Conservation (phyloP, 2,888 invertebrate species). For the Podabrus alpinus region DNA sequence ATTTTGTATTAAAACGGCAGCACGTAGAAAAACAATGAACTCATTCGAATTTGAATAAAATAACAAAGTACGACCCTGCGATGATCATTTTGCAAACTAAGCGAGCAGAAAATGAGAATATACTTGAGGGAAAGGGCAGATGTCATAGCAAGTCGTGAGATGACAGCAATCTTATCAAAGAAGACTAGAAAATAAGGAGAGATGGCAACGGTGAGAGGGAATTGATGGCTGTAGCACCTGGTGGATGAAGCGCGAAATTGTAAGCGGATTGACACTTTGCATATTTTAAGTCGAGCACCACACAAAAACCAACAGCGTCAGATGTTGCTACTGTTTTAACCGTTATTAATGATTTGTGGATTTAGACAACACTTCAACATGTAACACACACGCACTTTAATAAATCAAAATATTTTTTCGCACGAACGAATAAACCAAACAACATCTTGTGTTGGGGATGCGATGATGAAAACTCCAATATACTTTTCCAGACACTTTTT, state of each 20-base stretch:
- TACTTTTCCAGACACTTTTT: neutral
- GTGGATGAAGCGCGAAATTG: conserved; percentile 39
- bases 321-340: conserved; percentile 18
- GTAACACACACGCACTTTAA: conserved; percentile 27
- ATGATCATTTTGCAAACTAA: conserved; percentile 31
- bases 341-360: conserved; percentile 26
- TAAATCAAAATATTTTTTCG: conserved; percentile 24
- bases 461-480: neutral
- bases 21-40: conserved; percentile 2
- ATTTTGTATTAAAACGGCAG: neutral
- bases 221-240: conserved; percentile 35
- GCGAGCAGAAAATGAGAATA: conserved; percentile 37
- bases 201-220: conserved; percentile 9
- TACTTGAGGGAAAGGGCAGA: conserved; percentile 39
- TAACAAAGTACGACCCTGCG: conserved; percentile 28
- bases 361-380: conserved; percentile 25
- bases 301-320: conserved; percentile 22
- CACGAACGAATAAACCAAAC: conserved; percentile 3
- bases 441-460: conserved; percentile 8
- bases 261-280: conserved; percentile 33
- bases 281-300: conserved; percentile 31
- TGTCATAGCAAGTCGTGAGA: conserved; percentile 35
- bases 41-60: conserved; percentile 19
- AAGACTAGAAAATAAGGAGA: conserved; percentile 19
- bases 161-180: conserved; percentile 34